Percentiles rank a stretch among this genome's conserved stretches.
These are phyloP conservation scores for Standfussiana lucernea DNA, from an alignment of 2,888 invertebrate genomes.

Conservation along the genomic window DNA sequence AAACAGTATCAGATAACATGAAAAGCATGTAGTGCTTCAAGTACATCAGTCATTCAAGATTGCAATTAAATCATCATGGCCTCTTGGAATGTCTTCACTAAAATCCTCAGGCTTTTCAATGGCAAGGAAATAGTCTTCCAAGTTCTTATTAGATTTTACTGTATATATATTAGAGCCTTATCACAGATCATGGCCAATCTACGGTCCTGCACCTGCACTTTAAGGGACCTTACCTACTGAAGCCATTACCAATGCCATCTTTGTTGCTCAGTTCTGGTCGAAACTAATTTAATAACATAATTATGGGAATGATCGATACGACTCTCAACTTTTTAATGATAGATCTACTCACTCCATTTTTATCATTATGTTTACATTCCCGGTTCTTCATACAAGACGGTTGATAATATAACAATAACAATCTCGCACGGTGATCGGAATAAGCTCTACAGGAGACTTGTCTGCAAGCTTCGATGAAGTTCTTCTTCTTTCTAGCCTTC, in stretches of 20 bases:
- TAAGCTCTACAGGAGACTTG: conserved; percentile 81
- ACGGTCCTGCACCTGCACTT: background rate
- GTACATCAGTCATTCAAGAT: background rate
- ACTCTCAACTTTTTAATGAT: background rate
- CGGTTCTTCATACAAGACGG: conserved; percentile 77
- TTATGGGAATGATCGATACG: background rate
- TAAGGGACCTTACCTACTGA: background rate
- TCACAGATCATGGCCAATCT: background rate
- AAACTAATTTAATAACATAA: background rate
- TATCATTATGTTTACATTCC: conserved; percentile 76
- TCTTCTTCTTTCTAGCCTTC: conserved; percentile 76
- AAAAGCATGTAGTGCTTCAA: background rate
- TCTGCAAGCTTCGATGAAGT: conserved; percentile 84
- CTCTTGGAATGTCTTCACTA: background rate
- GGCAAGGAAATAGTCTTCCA: background rate
- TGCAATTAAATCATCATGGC: background rate
- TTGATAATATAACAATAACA: conserved; percentile 78
- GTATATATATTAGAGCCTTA: background rate
- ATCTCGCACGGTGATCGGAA: conserved; percentile 76
- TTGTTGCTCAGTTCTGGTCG: background rate
- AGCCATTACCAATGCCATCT: background rate
- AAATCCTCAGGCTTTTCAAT: background rate
- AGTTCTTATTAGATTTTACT: background rate
- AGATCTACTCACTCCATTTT: conserved; percentile 70
- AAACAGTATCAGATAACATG: background rate